Conservation (phyloP, 2,888 invertebrate genomes). For the Sinhomidia bicolor region DNA sequence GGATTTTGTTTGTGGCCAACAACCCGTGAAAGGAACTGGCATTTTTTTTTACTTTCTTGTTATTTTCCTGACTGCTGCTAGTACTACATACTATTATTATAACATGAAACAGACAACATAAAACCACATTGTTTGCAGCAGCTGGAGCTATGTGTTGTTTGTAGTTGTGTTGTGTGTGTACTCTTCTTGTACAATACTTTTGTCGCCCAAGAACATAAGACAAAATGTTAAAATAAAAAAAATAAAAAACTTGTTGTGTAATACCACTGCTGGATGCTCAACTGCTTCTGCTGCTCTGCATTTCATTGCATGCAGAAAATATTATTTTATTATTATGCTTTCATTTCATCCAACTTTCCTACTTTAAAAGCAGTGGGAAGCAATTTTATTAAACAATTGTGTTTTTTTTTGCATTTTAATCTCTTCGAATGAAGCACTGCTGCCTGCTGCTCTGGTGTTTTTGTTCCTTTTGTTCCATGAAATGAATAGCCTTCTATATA, state of each 20-base stretch:
- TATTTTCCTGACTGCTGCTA: background rate
- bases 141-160: too few relatives aligned
- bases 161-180: too few relatives aligned
- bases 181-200: background rate
- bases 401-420: background rate
- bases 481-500: too few relatives aligned
- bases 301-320: background rate
- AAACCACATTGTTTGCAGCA: conserved; percentile 27
- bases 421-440: too few relatives aligned
- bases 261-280: background rate
- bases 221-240: too few relatives aligned
- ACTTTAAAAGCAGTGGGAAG: conserved; percentile 6
- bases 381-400: background rate
- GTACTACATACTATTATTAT: background rate
- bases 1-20: conserved; percentile 44
- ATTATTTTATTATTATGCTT: too few relatives aligned
- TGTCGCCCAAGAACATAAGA: conserved; percentile 1
- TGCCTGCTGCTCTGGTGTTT: too few relatives aligned
- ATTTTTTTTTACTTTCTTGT: conserved; percentile 6
- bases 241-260: background rate
- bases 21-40: background rate
- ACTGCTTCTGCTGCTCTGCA: too few relatives aligned
- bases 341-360: background rate
- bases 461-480: background rate
- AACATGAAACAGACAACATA: conserved; percentile 12